phyloP scores from a whole-genome alignment of 2,113 vertebrate genomes.

The rat (Rattus norvegicus) region DNA sequence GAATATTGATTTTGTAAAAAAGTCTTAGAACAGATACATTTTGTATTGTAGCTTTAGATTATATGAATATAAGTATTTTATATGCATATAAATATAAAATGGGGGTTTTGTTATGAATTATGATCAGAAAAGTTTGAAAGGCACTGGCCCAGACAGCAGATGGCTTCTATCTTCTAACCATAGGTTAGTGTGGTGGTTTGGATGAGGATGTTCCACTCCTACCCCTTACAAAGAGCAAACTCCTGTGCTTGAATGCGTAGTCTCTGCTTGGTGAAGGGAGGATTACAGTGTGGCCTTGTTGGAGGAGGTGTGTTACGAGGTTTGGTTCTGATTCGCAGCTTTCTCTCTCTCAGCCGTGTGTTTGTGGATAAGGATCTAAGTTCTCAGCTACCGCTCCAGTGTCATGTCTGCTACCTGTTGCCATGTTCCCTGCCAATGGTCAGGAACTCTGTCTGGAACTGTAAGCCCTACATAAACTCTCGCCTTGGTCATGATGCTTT shows the following conservation, averaged over 20 bases:
- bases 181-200: not conserved
- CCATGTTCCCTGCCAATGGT: not conserved
- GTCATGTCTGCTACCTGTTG: not conserved
- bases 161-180: not conserved
- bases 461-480: not conserved
- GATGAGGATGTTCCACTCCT: not conserved
- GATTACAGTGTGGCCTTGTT: not conserved
- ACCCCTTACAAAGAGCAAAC: not conserved
- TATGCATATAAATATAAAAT: constrained; percentile 19
- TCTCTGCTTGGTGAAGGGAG: not conserved
- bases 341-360: not conserved
- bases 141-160: not conserved
- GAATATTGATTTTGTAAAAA: not conserved
- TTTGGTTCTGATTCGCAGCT: not conserved
- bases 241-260: not conserved
- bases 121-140: constrained; percentile 36
- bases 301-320: not conserved
- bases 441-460: not conserved
- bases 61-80: not conserved
- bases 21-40: not conserved
- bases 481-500: not conserved
- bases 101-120: not conserved
- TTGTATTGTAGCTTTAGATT: constrained; percentile 18
- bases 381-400: not conserved
- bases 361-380: not conserved